Conservation (phyloP, 1,140 invertebrate genomes). For the Rhyacophila brunnea region DNA sequence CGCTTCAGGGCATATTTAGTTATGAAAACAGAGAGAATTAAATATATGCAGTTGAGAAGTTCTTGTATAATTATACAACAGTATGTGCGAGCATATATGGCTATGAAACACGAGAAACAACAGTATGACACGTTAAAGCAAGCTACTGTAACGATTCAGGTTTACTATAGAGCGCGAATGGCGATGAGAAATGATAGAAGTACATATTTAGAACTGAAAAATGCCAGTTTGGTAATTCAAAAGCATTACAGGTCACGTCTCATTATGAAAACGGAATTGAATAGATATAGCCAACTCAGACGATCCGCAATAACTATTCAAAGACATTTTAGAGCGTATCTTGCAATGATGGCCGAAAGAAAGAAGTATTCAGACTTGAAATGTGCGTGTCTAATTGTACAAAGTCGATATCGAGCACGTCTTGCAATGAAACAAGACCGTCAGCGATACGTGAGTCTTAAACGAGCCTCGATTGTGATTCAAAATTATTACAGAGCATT, state of each 20-base stretch:
- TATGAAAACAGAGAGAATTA: constrained; percentile 31
- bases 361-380: constrained; percentile 17
- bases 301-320: constrained; percentile 38
- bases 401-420: constrained; percentile 43
- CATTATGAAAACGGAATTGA: constrained; percentile 12
- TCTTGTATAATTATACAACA: constrained; percentile 38
- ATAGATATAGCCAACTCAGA: too few species aligned
- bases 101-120: constrained; percentile 32
- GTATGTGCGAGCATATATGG: constrained; percentile 21
- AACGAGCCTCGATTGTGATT: too few species aligned
- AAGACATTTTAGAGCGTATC: constrained; percentile 35
- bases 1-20: neutral
- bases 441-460: too few species aligned
- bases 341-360: constrained; percentile 30
- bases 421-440: constrained; percentile 12
- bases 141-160: constrained; percentile 39
- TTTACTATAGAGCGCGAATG: constrained; percentile 27
- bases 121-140: constrained; percentile 28
- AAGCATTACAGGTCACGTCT: constrained; percentile 34
- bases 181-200: neutral
- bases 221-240: constrained; percentile 33
- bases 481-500: constrained; percentile 26
- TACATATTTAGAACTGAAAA: constrained; percentile 30
- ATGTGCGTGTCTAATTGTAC: constrained; percentile 39
- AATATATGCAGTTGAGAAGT: constrained; percentile 26